Evolutionary conservation across 37 sponge, comb jelly and placozoan species (phyloP).

Genomic region (Hormiphora californensis): DNA sequence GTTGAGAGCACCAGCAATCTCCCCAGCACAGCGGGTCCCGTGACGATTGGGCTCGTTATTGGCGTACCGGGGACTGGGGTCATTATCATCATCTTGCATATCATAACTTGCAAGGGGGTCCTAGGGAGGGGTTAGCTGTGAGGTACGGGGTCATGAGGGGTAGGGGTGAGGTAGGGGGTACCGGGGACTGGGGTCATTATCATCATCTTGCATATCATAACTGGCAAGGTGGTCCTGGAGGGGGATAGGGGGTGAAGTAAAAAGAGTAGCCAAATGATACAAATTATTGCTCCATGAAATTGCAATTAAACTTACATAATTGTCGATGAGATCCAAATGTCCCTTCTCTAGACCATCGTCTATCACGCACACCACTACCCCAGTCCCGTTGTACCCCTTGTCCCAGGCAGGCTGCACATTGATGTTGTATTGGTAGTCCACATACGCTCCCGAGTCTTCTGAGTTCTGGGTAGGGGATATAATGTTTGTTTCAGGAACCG

Average conservation of each 20-base stretch:
- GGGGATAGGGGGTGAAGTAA: too few relatives aligned
- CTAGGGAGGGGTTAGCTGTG: not conserved
- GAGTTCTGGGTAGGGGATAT: slow-evolving; percentile 52
- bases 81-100: not conserved
- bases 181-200: not conserved
- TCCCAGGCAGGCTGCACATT: slow-evolving; percentile 33
- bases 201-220: slow-evolving; percentile 1
- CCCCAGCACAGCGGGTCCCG: slow-evolving; percentile 44
- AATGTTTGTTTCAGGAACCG: too few relatives aligned
- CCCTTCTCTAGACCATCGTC: slow-evolving; percentile 32
- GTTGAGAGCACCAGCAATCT: not conserved
- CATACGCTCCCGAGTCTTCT: not conserved
- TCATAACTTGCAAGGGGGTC: slow-evolving; percentile 23
- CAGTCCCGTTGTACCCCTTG: slow-evolving; percentile 30
- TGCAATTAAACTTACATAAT: not conserved
- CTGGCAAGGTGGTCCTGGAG: slow-evolving; percentile 26
- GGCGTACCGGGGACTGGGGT: slow-evolving; percentile 30
- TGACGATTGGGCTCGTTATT: slow-evolving; percentile 8
- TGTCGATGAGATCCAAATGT: not conserved
- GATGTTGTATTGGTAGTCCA: slow-evolving; percentile 28
- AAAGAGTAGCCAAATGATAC: too few relatives aligned
- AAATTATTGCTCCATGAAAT: too few relatives aligned
- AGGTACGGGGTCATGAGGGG: too few relatives aligned
- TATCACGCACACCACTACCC: slow-evolving; percentile 22
- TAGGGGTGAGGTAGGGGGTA: too few relatives aligned